Conservation (phyloP, 2,113 vertebrate species). For the Rhinichthys klamathensis region DNA sequence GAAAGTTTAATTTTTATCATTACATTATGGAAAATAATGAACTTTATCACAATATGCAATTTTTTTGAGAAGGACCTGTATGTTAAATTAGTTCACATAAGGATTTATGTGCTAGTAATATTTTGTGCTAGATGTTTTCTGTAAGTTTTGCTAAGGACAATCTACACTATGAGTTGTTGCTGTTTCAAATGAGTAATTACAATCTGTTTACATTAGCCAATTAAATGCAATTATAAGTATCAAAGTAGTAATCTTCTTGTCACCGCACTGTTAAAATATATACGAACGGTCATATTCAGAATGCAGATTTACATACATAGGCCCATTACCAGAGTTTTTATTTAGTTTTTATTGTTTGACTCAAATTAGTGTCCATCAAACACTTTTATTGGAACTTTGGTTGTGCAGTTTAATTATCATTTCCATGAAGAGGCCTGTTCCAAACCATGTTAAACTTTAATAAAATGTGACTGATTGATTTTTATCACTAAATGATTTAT, state of each 20-base stretch:
- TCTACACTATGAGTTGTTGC: background rate
- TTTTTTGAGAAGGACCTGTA: no score
- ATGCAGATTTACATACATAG: background rate
- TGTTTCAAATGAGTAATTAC: conserved; percentile 32
- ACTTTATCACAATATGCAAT: no score
- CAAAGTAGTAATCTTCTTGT: conserved; percentile 25
- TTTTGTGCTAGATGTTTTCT: background rate
- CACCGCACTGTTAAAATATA: background rate
- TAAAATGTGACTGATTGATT: conserved; percentile 64
- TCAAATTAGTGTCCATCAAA: background rate
- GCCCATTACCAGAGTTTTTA: background rate
- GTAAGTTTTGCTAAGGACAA: background rate
- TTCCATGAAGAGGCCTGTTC: conserved; percentile 1
- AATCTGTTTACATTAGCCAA: conserved; percentile 7
- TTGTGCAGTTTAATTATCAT: conserved; percentile 33
- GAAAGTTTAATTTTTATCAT: no score
- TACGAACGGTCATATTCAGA: background rate
- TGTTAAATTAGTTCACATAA: conserved; percentile 33
- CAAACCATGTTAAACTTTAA: conserved; percentile 40
- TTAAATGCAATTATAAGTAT: no score
- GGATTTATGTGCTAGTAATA: conserved; percentile 55
- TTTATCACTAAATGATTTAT: no score
- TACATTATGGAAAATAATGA: no score
- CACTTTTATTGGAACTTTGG: background rate
- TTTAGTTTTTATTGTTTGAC: background rate